Conservation (phyloP, 2,797 vertebrate genomes). For the Peromyscus melanophrys region DNA sequence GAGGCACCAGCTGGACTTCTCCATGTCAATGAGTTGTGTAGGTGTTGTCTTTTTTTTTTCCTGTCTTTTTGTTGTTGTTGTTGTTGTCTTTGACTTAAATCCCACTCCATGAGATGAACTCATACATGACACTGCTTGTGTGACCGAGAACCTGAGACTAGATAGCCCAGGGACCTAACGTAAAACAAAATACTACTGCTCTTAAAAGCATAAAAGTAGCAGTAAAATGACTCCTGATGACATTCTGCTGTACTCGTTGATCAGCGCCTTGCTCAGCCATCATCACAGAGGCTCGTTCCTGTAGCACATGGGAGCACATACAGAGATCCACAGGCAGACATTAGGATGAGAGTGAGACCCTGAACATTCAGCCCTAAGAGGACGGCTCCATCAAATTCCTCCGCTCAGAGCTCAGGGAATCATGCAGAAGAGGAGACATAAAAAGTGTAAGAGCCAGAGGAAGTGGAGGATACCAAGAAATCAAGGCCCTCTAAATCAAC, state of each 20-base stretch:
- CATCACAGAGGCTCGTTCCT: neutral
- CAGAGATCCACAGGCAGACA: neutral
- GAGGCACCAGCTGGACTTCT: no score
- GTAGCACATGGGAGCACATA: neutral
- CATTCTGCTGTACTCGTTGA: neutral
- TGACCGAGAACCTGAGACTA: neutral
- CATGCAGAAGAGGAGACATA: neutral
- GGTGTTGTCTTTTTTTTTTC: neutral
- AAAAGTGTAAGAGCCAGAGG: neutral
- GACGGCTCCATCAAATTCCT: neutral
- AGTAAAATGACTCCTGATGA: neutral
- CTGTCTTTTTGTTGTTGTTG: no score
- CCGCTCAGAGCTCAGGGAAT: neutral
- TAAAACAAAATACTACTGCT: no score
- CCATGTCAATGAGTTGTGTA: neutral
- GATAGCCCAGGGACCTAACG: no score
- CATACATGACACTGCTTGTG: neutral
- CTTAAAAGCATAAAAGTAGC: neutral
- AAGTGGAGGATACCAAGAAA: neutral
- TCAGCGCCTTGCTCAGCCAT: neutral
- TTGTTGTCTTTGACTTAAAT: neutral
- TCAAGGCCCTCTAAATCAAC: neutral
- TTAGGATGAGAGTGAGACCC: neutral
- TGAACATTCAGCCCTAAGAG: neutral
- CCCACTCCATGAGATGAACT: neutral